Base-by-base conservation (phyloP, 2,797 vertebrate species). In the Perdix hodgsoniae region DNA sequence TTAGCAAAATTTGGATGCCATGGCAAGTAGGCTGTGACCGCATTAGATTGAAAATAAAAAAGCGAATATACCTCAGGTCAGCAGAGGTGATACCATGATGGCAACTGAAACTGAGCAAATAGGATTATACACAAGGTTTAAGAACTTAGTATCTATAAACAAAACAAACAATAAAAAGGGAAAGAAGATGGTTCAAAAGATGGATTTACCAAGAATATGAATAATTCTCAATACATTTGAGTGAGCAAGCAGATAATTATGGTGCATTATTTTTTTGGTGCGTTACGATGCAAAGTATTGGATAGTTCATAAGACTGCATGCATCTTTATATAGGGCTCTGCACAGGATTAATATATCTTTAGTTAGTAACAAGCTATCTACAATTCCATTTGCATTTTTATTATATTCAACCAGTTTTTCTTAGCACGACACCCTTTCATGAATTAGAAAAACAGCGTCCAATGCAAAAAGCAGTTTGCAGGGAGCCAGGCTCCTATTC, bases 401-500 rank as follows among this genome's bases (percentile, higher is more conserved):
- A 33, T 19, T n/a, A 21, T 56, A 31, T 49, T 1, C 37, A 27
- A 31, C 5, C 22, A 24, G 16, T 45, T 47, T 10, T 40, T 31
- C 37, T 76, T 21, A 31, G 17, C 2, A 11, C 4, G 42, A 17
- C 27, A 12, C 5, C 23, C 61, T 39, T 54, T 16, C 67, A 42
- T 21, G 50, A 52, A 24, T 8, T 2, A 15, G 29, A 64, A 52
- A n/a, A 63, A 13, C 76, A 16, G 0, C 0, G 21, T 6, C 23
- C 45, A 27, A 35, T 2, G 56, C 61, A 31, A 27, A 11, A 23
- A 23, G 66, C 50, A 10, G 4, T 6, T 12, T 2, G 5, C 13
- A 50, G 35, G 22, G 39, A 71, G 54, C 15, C 27, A 3, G 16
- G 49, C 37, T 29, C 59, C 63, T 3, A 0, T 3, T 26, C 33